Conservation (phyloP, 2,113 vertebrate genomes). For the Peromyscus maniculatus region DNA sequence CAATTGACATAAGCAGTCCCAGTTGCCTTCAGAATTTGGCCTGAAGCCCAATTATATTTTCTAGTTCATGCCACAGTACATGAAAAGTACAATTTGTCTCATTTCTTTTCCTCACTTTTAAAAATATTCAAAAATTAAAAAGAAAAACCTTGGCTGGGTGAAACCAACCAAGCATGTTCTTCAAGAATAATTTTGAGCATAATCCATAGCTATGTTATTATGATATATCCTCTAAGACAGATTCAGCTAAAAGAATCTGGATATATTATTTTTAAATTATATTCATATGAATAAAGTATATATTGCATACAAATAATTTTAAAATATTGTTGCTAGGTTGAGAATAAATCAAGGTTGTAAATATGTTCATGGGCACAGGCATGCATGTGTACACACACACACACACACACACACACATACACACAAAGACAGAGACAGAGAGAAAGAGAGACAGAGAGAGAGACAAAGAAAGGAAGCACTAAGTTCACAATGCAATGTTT, state of each 20-base stretch:
- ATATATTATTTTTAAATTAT: constrained; percentile 78
- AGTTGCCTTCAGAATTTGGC: constrained; percentile 81
- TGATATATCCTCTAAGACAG: constrained; percentile 70
- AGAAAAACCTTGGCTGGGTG: constrained; percentile 61
- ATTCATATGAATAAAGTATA: constrained; percentile 74
- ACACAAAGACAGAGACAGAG: not conserved
- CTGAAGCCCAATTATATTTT: constrained; percentile 81
- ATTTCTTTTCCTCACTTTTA: constrained; percentile 73
- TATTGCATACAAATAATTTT: constrained; percentile 75
- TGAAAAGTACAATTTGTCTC: constrained; percentile 81
- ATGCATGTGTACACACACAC: not conserved
- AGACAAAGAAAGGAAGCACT: not conserved
- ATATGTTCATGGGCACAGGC: constrained; percentile 4
- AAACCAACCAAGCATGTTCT: constrained; percentile 73
- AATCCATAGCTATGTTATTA: constrained; percentile 64
- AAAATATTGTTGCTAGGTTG: constrained; percentile 65
- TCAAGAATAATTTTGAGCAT: constrained; percentile 77
- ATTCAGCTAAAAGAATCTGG: constrained; percentile 73
- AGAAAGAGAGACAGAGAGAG: not conserved
- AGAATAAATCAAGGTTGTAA: constrained; percentile 74
- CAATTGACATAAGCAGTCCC: constrained; percentile 80
- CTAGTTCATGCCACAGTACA: constrained; percentile 74
- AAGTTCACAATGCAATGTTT: constrained; percentile 42
- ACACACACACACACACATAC: not conserved
- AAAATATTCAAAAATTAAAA: constrained; percentile 69